A percentile compares a stretch with the other conserved stretches of the same genome.
phyloP scores from a whole-genome alignment of 1,140 invertebrate genomes.

The Samia ricini region DNA sequence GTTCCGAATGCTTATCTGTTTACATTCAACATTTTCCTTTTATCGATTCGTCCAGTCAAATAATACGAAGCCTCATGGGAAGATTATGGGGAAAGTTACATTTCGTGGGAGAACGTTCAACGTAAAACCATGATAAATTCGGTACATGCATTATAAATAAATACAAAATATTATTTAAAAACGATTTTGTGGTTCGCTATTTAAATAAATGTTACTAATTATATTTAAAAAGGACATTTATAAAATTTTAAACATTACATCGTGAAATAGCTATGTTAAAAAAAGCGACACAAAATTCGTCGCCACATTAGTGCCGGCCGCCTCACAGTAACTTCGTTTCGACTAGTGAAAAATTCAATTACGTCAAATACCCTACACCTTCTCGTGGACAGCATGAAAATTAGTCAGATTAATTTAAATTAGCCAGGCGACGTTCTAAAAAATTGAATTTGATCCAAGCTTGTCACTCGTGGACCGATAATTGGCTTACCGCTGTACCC shows the following conservation, averaged over 20 bases:
- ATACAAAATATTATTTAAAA: too few relatives aligned
- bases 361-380: neutral
- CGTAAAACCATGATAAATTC: too few relatives aligned
- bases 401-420: constrained; percentile 2
- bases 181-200: too few relatives aligned
- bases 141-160: too few relatives aligned
- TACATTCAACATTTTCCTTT: constrained; percentile 12
- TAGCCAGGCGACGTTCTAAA: neutral
- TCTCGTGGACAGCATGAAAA: neutral
- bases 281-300: neutral
- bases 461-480: constrained; percentile 5
- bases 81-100: neutral
- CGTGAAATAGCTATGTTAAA: neutral
- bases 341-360: neutral
- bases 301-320: neutral
- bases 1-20: neutral
- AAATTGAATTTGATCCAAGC: constrained; percentile 6
- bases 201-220: too few relatives aligned
- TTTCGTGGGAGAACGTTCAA: neutral
- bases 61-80: constrained; percentile 21
- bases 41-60: constrained; percentile 49
- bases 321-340: neutral
- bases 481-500: neutral
- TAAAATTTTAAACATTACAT: too few relatives aligned
- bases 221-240: too few relatives aligned